These are phyloP conservation scores for Menidia beryllina DNA, from an alignment of 2,113 vertebrate genomes.

Conservation along the genomic window DNA sequence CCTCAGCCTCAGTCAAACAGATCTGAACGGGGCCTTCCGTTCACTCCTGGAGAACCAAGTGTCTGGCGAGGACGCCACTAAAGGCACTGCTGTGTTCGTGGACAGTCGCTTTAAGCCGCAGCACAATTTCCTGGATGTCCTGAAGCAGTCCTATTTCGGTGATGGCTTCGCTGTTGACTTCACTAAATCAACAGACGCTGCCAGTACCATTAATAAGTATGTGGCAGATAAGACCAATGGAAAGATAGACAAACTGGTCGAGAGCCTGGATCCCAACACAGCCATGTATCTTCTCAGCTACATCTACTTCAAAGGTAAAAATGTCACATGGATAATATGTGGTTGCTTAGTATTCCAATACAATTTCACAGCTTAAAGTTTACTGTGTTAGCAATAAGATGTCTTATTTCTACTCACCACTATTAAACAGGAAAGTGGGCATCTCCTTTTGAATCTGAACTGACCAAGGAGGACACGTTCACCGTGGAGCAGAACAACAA, in stretches of 20 bases:
- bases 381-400: background rate
- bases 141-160: constrained; percentile 67
- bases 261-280: constrained; percentile 49
- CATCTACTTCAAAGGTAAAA: constrained; percentile 83
- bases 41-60: constrained; percentile 31
- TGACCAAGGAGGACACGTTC: constrained; percentile 65
- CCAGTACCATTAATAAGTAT: constrained; percentile 68
- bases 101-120: constrained; percentile 31
- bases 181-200: constrained; percentile 39
- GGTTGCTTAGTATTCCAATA: background rate
- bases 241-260: constrained; percentile 75
- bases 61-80: constrained; percentile 17
- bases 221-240: constrained; percentile 70
- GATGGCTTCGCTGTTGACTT: constrained; percentile 75
- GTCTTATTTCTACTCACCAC: constrained; percentile 3
- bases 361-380: background rate
- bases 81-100: constrained; percentile 75
- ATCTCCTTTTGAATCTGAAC: constrained; percentile 56
- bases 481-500: constrained; percentile 61
- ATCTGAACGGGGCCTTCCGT: constrained; percentile 56
- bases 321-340: background rate
- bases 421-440: constrained; percentile 78
- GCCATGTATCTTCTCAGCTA: constrained; percentile 80
- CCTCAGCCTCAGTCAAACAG: constrained; percentile 23
- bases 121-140: constrained; percentile 58